Base-by-base conservation (phyloP, 2,113 vertebrate genomes). In the Engystomops pustulosus region DNA sequence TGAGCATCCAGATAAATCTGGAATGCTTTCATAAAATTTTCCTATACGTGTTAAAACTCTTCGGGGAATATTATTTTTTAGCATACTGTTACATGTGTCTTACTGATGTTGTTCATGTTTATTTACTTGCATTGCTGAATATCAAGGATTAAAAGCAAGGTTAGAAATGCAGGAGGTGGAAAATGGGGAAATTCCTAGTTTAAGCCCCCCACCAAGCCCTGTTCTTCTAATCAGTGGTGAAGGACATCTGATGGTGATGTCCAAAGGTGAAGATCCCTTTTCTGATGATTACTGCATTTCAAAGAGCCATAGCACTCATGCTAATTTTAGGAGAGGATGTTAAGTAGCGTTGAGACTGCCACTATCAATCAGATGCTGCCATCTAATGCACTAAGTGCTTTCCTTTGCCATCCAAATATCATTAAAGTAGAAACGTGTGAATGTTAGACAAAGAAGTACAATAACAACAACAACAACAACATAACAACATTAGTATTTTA, bases 311-410 rank as follows among this genome's bases (percentile, higher is more conserved):
- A 62, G 58, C 58, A 65, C 15, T 34, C 17, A 34, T 65, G 60
- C 27, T 65, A 65, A 65, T 65, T 65, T 60, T 34, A 32, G 30
- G 30, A 65, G 14, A 62, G 25, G 58, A 27, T 62, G 58, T 14
- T 27, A 62, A 62, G 58, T 62, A 25, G 60, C 12, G 60, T 8
- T 34, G 30, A 65, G 27, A 2, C 27, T 32, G 60, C 60, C 27
- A 65, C 60, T 32, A 65, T 65, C 60, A 18, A 34, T 65, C 60
- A 65, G 27, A 65, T 65, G 30, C 60, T 65, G 60, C 60, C 60
- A 65, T 65, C 60, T 65, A 65, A 65, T 34, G 60, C 27, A 65
- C 60, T 62, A 30, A 62, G 27, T 62, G 58, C 11, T 1, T 32
- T 32, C 30, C 14, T 65, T 25, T 60, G 55, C 25, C 10, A 12